phyloP scores from a whole-genome alignment of 2,888 invertebrate genomes.

The Melanophora roralis region DNA sequence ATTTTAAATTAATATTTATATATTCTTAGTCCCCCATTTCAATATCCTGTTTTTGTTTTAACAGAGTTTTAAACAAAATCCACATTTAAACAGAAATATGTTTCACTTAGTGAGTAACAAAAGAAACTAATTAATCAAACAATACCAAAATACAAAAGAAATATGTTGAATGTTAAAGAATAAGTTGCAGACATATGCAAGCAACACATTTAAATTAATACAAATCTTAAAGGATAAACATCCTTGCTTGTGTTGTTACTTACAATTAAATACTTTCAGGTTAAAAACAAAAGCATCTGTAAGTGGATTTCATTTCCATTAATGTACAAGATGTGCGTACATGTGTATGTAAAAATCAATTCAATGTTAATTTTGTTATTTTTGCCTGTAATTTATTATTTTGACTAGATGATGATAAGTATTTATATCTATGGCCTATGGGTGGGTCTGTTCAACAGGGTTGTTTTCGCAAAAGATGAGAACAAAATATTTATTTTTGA shows the following conservation, averaged over 20 bases:
- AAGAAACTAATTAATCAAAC: constrained; percentile 53
- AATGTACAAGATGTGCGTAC: neutral
- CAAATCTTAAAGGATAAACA: constrained; percentile 49
- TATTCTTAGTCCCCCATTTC: neutral
- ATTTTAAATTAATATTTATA: neutral
- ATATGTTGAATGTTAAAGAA: neutral
- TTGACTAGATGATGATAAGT: neutral
- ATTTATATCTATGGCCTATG: neutral
- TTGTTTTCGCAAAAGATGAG: constrained; percentile 15
- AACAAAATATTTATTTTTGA: constrained; percentile 6
- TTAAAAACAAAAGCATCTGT: neutral
- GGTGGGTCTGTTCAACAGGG: neutral
- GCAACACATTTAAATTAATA: constrained; percentile 47
- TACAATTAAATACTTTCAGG: neutral
- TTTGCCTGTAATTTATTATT: constrained; percentile 38
- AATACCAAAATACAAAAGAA: neutral
- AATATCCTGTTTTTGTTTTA: constrained; percentile 17
- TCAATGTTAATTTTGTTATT: constrained; percentile 35
- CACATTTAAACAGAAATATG: neutral
- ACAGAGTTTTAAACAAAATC: neutral
- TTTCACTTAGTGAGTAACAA: neutral
- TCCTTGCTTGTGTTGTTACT: neutral
- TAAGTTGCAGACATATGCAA: neutral
- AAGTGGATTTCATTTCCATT: neutral
- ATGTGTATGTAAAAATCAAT: constrained; percentile 25